Base-by-base conservation (phyloP, 2,113 vertebrate species). In the Eudyptes chrysolophus region DNA sequence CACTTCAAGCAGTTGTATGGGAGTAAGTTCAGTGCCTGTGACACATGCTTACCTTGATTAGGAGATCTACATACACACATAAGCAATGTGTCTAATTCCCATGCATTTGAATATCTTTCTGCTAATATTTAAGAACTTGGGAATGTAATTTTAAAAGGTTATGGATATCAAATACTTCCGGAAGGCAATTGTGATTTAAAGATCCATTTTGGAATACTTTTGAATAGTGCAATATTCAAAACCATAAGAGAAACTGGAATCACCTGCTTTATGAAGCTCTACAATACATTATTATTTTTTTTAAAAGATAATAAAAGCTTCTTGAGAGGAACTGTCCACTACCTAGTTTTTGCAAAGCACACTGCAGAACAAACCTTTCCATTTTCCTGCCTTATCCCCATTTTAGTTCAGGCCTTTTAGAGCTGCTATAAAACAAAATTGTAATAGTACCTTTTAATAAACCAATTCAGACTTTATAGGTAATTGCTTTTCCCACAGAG, bases 361-460 rank as follows among this genome's bases (percentile, higher is more conserved):
- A 52, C 22, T 78, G 32, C 62, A 84, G 29, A 93, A 71, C 10
- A 81, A 65, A 36, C 16, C 26, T 38, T 51, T 78, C 55, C 4
- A 27, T 85, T 90, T 90, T 77, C 19, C 58, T 84, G 34, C 20
- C 24, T 90, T 86, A 80, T 40, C 19, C 13, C 11, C 25, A 46
- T 82, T 88, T 89, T 51, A 75, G 21, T 69, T 80, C 58, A 88
- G 44, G 16, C 10, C 16, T 94, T 86, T 84, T 62, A 94, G 51
- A 92, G 36, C 40, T 49, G 21, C 80, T 77, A 60, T 89, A 78
- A 94, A 96, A 6, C 42, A 89, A 89, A 88, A 87, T 30, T 75
- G 71, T 62, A 94, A 66, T 6, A 74, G 57, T 66, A 49, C n/a
- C 42, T 92, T 96, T 87, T 92, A 88, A 96, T 92, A 95, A 95